Percentiles rank a stretch among this genome's conserved stretches.
phyloP scores from a whole-genome alignment of 2,797 vertebrate species.

The Acropternis orthonyx region DNA sequence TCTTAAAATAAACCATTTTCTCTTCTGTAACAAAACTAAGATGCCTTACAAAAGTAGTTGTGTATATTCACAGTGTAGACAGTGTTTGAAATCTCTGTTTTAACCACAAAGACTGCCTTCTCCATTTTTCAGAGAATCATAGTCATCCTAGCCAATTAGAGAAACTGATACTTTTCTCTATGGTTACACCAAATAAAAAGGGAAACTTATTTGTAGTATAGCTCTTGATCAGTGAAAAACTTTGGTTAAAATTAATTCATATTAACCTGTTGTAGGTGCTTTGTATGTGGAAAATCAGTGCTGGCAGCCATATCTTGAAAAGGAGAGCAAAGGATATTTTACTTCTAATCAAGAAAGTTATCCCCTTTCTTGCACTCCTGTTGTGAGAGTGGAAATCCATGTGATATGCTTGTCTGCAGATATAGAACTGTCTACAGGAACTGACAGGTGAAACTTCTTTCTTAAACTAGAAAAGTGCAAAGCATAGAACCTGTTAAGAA shows the following conservation, averaged over 20 bases:
- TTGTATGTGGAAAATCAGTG: neutral
- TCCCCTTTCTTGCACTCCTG: rapidly evolving
- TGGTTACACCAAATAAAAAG: neutral
- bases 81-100: neutral
- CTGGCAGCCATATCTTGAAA: neutral
- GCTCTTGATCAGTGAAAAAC: neutral
- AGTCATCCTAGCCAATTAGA: neutral
- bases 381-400: neutral
- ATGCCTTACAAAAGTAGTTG: neutral
- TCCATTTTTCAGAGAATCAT: neutral
- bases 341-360: neutral
- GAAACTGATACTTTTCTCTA: neutral
- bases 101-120: neutral
- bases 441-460: neutral
- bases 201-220: neutral
- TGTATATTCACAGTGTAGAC: neutral
- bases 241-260: neutral
- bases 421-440: neutral
- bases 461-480: neutral
- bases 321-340: neutral
- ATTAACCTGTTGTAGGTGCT: rapidly evolving
- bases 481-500: neutral
- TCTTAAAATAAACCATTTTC: neutral
- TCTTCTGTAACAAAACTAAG: neutral
- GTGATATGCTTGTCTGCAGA: rapidly evolving